Conservation (phyloP, 2,113 vertebrate species). For the Saimiri boliviensis region DNA sequence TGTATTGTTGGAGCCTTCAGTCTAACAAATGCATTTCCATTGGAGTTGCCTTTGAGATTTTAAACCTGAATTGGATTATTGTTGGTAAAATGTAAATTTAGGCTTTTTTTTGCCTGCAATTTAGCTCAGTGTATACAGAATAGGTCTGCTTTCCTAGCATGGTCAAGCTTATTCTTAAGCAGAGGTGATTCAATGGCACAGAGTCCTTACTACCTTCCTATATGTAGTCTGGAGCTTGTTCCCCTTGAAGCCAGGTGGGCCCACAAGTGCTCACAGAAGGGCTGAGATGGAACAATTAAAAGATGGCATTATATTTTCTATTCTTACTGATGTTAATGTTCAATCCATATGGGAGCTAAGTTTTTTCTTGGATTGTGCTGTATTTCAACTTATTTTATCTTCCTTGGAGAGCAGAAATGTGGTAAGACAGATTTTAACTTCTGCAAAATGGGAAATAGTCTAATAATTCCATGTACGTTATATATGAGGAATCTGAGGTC, state of each 20-base stretch:
- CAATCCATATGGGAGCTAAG: background rate
- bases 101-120: background rate
- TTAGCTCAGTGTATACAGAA: background rate
- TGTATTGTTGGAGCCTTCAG: constrained; percentile 66
- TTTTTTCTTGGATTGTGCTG: background rate
- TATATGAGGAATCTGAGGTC: background rate
- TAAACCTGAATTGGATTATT: constrained; percentile 73
- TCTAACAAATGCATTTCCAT: constrained; percentile 74
- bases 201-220: background rate
- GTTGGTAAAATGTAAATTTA: constrained; percentile 64
- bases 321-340: background rate
- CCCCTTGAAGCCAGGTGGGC: rapidly evolving
- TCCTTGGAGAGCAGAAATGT: background rate
- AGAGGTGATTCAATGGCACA: background rate
- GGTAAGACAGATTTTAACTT: background rate
- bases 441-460: background rate
- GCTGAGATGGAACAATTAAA: background rate
- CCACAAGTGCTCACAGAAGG: background rate
- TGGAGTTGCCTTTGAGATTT: constrained; percentile 73
- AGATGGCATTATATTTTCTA: rapidly evolving
- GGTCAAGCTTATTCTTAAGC: background rate
- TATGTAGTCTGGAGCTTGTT: rapidly evolving
- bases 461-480: background rate
- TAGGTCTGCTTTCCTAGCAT: background rate
- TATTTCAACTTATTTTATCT: background rate